Conservation (phyloP, 1,140 invertebrate genomes). For the Heliconius nattereri region DNA sequence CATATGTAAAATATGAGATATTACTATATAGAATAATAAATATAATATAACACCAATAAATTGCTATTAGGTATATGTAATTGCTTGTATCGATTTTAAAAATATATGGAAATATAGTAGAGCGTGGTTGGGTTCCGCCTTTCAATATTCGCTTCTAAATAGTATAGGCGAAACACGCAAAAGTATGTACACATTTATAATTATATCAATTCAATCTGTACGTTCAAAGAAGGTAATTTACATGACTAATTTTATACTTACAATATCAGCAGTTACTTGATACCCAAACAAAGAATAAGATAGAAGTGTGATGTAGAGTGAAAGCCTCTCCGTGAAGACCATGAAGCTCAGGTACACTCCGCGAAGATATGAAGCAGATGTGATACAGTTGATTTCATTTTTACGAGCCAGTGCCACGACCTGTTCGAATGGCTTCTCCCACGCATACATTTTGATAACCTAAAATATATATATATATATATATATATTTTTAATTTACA, state of each 20-base stretch:
- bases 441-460: constrained; percentile 95
- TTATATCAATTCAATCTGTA: no score
- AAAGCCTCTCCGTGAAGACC: constrained; percentile 87
- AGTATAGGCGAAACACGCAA: no score
- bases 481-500: constrained; percentile 3
- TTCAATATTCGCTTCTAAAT: neutral
- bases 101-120: neutral
- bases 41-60: no score
- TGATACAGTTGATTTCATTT: constrained; percentile 86
- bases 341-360: constrained; percentile 86
- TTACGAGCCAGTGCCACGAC: constrained; percentile 74
- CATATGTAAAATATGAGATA: neutral
- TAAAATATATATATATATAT: constrained; percentile 69
- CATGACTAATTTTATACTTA: constrained; percentile 60
- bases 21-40: neutral
- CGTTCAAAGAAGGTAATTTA: no score
- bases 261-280: constrained; percentile 85
- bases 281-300: constrained; percentile 86
- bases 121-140: neutral
- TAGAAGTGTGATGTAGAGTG: constrained; percentile 88
- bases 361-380: constrained; percentile 85
- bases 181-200: no score
- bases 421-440: constrained; percentile 90
- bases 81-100: neutral
- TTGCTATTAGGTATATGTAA: no score